A percentile compares a stretch with the other conserved stretches of the same genome.
Conservation (phyloP, 2,797 vertebrate genomes). For the Trematomus bernacchii region DNA sequence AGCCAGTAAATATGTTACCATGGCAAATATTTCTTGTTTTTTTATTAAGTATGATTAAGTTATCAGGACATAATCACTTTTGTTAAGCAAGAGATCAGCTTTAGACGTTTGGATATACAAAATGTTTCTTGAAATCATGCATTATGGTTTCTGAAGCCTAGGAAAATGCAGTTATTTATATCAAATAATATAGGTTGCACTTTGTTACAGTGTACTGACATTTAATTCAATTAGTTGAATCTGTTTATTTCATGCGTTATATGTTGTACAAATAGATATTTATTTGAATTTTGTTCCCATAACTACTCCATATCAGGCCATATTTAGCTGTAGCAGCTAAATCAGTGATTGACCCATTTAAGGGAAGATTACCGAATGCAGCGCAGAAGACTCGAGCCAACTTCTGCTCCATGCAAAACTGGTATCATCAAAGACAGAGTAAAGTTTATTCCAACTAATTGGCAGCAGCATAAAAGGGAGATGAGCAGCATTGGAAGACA, state of each 20-base stretch:
- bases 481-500: slow-evolving; percentile 70
- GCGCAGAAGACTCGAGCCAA: slow-evolving; percentile 9
- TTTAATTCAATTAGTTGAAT: background rate
- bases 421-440: slow-evolving; percentile 67
- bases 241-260: background rate
- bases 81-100: background rate
- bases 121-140: background rate
- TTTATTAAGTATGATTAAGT: background rate
- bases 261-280: background rate
- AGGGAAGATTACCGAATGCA: slow-evolving; percentile 24
- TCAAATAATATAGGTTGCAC: background rate
- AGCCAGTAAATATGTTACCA: too few species aligned
- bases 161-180: background rate
- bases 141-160: background rate
- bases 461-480: slow-evolving; percentile 78
- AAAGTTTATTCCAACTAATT: slow-evolving; percentile 80
- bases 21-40: background rate
- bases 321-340: slow-evolving; percentile 3
- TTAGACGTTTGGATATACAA: background rate
- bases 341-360: slow-evolving; percentile 42
- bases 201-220: background rate
- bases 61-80: background rate
- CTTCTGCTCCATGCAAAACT: slow-evolving; percentile 48
- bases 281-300: background rate
- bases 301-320: background rate